A percentile compares a stretch with the other conserved stretches of the same genome.
Conservation (phyloP, 2,113 vertebrate species). For the Microcebus ravelobensis region DNA sequence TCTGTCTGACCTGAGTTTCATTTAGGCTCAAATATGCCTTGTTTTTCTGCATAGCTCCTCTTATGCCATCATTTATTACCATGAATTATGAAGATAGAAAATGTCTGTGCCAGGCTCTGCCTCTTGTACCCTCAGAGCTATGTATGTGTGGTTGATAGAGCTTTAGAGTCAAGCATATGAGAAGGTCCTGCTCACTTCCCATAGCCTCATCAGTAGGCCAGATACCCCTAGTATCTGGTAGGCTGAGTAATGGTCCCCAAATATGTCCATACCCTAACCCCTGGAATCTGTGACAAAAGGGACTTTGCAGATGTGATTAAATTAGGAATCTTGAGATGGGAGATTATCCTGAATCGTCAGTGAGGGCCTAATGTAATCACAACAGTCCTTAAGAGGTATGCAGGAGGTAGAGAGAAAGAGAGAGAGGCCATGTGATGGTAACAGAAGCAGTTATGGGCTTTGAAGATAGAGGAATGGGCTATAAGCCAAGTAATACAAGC, state of each 20-base stretch:
- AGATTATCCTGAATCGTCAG: background rate
- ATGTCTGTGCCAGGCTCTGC: background rate
- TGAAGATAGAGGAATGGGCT: background rate
- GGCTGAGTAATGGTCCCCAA: background rate
- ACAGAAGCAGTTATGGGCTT: background rate
- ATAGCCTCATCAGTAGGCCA: background rate
- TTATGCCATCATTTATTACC: background rate
- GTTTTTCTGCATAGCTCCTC: background rate
- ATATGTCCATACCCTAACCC: background rate
- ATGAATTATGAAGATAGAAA: slow-evolving; percentile 1
- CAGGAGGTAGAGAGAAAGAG: background rate
- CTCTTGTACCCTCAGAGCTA: background rate
- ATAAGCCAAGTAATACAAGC: background rate
- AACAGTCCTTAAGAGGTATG: background rate
- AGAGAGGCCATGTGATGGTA: background rate
- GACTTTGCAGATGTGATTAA: background rate
- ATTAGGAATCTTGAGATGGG: background rate
- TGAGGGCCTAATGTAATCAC: background rate
- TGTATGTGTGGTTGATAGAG: background rate
- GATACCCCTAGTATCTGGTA: background rate
- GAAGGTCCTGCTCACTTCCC: background rate
- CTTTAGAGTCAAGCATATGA: background rate
- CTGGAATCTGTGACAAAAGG: background rate
- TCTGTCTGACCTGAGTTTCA: slow-evolving; percentile 29
- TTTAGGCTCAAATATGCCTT: background rate